A percentile compares a stretch with the other conserved stretches of the same genome.
Conservation (phyloP, 2,888 invertebrate genomes). For the Eutolmus rufibarbis region DNA sequence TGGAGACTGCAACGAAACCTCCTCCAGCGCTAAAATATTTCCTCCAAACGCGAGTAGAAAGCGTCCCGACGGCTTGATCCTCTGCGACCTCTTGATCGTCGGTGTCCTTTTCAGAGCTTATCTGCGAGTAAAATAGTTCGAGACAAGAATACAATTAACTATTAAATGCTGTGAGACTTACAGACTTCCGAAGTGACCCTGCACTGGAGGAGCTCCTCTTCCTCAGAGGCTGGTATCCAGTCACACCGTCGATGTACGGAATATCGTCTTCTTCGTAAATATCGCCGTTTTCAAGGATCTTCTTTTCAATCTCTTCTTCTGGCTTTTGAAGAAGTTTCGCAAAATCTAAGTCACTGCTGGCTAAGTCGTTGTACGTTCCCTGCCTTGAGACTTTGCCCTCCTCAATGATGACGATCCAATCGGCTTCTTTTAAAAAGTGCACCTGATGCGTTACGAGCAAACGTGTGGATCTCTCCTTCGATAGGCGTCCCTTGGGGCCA, state of each 20-base stretch:
- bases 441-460: constrained; percentile 82
- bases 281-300: constrained; percentile 17
- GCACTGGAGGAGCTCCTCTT: constrained; percentile 53
- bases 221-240: constrained; percentile 56
- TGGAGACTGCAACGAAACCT: constrained; percentile 61
- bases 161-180: constrained; percentile 42
- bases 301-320: constrained; percentile 51
- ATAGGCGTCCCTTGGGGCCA: constrained; percentile 63
- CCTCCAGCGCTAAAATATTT: constrained; percentile 66
- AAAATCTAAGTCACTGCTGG: constrained; percentile 65
- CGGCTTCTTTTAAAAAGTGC: constrained; percentile 72
- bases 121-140: neutral
- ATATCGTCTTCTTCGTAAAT: constrained; percentile 58
- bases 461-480: constrained; percentile 68
- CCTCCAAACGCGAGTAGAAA: constrained; percentile 61
- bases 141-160: neutral
- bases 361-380: constrained; percentile 65
- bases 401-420: constrained; percentile 70
- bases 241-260: constrained; percentile 61
- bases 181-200: constrained; percentile 56
- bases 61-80: constrained; percentile 60
- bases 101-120: constrained; percentile 6
- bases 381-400: constrained; percentile 63
- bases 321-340: constrained; percentile 64
- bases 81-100: constrained; percentile 57